These are phyloP conservation scores for Pharmacophagus antenor DNA, from an alignment of 2,888 invertebrate species.

Conservation along the genomic window DNA sequence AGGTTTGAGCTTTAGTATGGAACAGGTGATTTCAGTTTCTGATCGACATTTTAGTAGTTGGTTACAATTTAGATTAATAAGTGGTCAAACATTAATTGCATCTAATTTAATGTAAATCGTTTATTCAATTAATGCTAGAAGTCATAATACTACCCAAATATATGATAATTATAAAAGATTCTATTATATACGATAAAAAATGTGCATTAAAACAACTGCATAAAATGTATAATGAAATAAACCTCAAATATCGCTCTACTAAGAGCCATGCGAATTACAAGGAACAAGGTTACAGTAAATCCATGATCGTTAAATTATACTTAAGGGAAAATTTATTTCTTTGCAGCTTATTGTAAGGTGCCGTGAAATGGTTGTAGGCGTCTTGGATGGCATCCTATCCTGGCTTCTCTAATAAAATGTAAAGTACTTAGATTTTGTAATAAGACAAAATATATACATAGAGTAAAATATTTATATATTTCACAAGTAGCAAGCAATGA, in stretches of 20 bases:
- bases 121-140: not conserved
- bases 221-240: too few species aligned
- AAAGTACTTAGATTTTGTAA: not conserved
- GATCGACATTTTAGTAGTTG: constrained; percentile 4
- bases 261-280: not conserved
- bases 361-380: not conserved
- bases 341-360: constrained; percentile 2
- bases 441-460: too few species aligned
- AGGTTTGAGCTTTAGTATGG: not conserved
- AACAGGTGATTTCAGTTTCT: not conserved
- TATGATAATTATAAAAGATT: not conserved
- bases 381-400: not conserved
- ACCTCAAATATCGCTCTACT: not conserved
- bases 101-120: not conserved
- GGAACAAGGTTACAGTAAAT: not conserved
- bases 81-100: not conserved
- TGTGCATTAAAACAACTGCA: too few species aligned
- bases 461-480: too few species aligned
- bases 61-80: not conserved
- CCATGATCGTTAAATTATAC: constrained; percentile 1
- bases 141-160: not conserved
- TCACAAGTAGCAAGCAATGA: too few species aligned
- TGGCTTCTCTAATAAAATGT: constrained; percentile 1
- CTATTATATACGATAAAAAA: too few species aligned
- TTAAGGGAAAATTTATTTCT: not conserved